Evolutionary conservation across 1,140 invertebrate species (phyloP), one percentile per base, ranked within the genome.

Genomic region (Sarcophaga peregrina): DNA sequence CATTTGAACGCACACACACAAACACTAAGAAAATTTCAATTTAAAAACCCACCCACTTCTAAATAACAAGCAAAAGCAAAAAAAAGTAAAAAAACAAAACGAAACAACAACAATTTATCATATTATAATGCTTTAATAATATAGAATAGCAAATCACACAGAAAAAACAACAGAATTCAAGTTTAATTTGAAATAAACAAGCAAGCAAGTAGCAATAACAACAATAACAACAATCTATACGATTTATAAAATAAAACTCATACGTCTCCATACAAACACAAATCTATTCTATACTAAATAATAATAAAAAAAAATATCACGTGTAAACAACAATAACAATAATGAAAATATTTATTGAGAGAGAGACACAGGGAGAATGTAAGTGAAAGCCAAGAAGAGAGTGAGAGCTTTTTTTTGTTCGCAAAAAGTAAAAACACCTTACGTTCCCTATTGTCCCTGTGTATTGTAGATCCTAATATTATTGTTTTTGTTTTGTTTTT

Each of bases 101-200:
- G 20, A 68, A 5, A n/a, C 58, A 68, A n/a, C 58, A 68, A 68
- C 15, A 20, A 37, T 37, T 37, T 37, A 37, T 37, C 25, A 37
- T 37, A 37, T 37, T 37, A 37, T 37, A 37, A 37, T 37, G 25
- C 25, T 37, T 37, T 37, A 37, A 37, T 37, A 37, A 37, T 37
- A 37, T 37, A 37, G 25, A 37, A 37, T 37, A 37, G 25, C 15
- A 68, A 68, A 68, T 20, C n/a, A 20, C n/a, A 1, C 20, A 20
- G n/a, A 68, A 68, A n/a, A 68, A 37, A 68, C n/a, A 20, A n/a
- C n/a, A 68, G 7, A 68, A 68, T 68, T 68, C 58, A 68, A 68
- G 58, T 68, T 68, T 68, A 68, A 68, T 68, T 13, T 68, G n/a
- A 68, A 68, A 68, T 68, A 20, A 62, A 62, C 20, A 17, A 62